These are phyloP conservation scores for Pteropus alecto DNA, from an alignment of 2,113 vertebrate genomes.

Conservation along the genomic window DNA sequence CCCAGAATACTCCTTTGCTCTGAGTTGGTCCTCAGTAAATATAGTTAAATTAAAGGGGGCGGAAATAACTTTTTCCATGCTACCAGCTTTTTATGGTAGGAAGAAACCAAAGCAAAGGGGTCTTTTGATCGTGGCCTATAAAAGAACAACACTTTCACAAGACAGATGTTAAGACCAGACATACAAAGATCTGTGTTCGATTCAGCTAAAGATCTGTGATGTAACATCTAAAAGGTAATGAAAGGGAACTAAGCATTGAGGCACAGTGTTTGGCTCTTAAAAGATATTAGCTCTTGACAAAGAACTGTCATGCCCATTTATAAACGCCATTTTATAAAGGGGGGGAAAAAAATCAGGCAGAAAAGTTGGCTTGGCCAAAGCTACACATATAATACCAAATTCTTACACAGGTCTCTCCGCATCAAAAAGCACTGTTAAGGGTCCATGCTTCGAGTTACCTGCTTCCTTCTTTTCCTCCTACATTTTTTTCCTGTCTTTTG, in stretches of 20 bases:
- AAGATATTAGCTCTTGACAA: not conserved
- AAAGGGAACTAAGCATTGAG: not conserved
- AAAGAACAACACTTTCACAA: not conserved
- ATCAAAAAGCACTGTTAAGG: not conserved
- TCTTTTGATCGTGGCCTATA: not conserved
- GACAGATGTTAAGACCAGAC: fast-evolving
- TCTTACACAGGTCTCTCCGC: not conserved
- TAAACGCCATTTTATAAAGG: not conserved
- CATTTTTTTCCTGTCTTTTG: not conserved
- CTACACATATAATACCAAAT: not conserved
- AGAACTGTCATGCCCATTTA: no score
- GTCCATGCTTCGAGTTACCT: not conserved
- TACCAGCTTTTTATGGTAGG: not conserved
- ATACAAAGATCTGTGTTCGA: not conserved
- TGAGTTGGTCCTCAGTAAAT: not conserved
- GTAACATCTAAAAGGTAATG: no score
- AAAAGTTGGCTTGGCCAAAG: not conserved
- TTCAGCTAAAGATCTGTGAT: not conserved
- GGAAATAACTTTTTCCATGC: not conserved
- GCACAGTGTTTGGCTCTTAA: not conserved
- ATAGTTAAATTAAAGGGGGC: not conserved
- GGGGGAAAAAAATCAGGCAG: not conserved
- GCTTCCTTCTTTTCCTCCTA: not conserved
- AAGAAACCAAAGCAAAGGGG: not conserved
- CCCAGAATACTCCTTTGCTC: not conserved